Percentiles rank a stretch among this genome's conserved stretches.
Conservation (phyloP, 2,113 vertebrate genomes). For the Odobenus rosmarus region DNA sequence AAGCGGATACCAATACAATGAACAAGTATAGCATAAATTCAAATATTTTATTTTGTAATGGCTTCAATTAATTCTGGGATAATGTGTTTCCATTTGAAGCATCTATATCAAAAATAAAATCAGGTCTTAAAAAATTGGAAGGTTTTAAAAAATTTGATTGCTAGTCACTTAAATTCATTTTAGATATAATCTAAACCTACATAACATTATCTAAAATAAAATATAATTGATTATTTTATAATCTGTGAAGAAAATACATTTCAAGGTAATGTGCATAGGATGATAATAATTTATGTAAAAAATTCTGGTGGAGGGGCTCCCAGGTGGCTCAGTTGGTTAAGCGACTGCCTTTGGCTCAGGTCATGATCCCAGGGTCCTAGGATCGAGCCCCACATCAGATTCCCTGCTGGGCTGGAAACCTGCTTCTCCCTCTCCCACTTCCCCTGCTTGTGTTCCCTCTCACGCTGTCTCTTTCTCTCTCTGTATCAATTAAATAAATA, state of each 20-base stretch:
- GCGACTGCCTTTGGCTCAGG: too few relatives aligned
- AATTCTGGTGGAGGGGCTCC: not conserved
- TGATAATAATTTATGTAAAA: not conserved
- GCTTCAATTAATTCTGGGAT: not conserved
- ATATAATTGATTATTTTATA: not conserved
- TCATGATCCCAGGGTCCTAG: too few relatives aligned
- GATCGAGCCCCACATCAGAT: too few relatives aligned
- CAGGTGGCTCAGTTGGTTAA: too few relatives aligned
- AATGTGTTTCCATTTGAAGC: not conserved
- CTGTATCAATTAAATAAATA: too few relatives aligned
- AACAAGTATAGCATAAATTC: not conserved
- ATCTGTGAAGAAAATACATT: not conserved
- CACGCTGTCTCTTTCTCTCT: too few relatives aligned
- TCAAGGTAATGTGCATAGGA: not conserved
- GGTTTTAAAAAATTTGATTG: not conserved
- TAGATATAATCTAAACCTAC: not conserved
- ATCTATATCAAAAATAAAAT: not conserved
- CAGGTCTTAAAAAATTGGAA: not conserved
- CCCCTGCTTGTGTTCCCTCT: too few relatives aligned
- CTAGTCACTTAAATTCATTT: not conserved
- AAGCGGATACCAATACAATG: not conserved
- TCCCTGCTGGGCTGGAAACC: too few relatives aligned
- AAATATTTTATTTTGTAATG: not conserved
- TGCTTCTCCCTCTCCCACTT: too few relatives aligned
- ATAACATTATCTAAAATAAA: not conserved